Evolutionary conservation across 30 jellyfish, hydroid and myxozoan species (phyloP).

Genomic region (Aurelia aurita): DNA sequence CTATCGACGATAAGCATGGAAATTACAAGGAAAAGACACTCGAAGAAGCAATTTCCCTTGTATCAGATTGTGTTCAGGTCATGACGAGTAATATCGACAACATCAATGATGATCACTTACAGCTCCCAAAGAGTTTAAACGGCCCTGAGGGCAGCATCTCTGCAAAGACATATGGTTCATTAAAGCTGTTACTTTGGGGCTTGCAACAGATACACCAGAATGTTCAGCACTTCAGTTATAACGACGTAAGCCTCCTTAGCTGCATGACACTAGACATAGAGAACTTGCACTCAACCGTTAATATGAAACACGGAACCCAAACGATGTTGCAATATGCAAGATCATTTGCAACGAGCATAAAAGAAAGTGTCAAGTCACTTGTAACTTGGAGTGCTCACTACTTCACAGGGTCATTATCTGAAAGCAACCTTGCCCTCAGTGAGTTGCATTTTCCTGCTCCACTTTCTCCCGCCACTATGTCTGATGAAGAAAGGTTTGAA

Average conservation of each 20-base stretch:
- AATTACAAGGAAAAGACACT: constrained; percentile 11
- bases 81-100: background rate
- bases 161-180: constrained; percentile 30
- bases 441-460: too few species aligned
- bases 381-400: constrained; percentile 30
- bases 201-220: background rate
- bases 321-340: constrained; percentile 16
- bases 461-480: too few species aligned
- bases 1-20: constrained; percentile 11
- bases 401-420: constrained; percentile 6
- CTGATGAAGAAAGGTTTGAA: background rate
- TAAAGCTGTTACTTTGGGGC: constrained; percentile 18
- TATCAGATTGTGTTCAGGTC: constrained; percentile 7
- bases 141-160: too few species aligned
- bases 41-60: constrained; percentile 25
- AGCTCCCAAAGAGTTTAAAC: constrained; percentile 25
- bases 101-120: background rate
- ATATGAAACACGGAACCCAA: background rate
- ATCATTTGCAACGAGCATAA: constrained; percentile 8
- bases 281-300: constrained; percentile 38
- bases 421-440: background rate
- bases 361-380: constrained; percentile 18
- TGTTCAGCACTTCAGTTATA: background rate
- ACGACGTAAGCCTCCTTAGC: background rate
- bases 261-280: constrained; percentile 19